phyloP scores from a whole-genome alignment of 2,888 invertebrate genomes.

The Listrodromus nycthemerus region DNA sequence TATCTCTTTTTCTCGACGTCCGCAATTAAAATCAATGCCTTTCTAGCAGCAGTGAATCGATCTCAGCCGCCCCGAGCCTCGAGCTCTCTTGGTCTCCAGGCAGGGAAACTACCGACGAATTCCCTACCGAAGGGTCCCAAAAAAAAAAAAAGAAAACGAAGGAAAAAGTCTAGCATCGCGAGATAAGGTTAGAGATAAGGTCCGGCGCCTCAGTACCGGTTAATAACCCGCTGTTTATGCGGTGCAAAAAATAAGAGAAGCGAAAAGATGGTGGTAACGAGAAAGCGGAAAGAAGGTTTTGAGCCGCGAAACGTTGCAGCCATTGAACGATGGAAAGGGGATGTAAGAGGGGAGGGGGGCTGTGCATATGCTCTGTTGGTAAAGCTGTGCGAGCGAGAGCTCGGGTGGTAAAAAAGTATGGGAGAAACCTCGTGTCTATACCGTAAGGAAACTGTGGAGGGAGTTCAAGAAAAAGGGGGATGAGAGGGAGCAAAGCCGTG shows the following conservation, averaged over 20 bases:
- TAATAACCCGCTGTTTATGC: slow-evolving; percentile 81
- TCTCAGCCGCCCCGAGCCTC: slow-evolving; percentile 5
- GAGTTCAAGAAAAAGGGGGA: not conserved
- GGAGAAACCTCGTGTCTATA: not conserved
- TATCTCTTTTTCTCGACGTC: not conserved
- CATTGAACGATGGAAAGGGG: slow-evolving; percentile 7
- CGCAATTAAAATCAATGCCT: slow-evolving; percentile 10
- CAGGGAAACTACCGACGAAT: slow-evolving; percentile 28
- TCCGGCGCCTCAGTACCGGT: slow-evolving; percentile 75
- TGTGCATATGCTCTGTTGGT: slow-evolving; percentile 1
- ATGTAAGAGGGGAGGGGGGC: not conserved
- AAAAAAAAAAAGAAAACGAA: slow-evolving; percentile 43
- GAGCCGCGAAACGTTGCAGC: slow-evolving; percentile 15
- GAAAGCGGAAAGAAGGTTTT: slow-evolving; percentile 36
- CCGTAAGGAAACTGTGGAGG: not conserved
- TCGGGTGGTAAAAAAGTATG: slow-evolving; percentile 41
- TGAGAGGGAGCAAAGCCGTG: slow-evolving; percentile 5
- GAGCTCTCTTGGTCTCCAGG: slow-evolving; percentile 16
- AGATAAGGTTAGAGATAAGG: slow-evolving; percentile 79
- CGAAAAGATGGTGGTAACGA: slow-evolving; percentile 73
- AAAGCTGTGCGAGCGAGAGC: slow-evolving; percentile 17
- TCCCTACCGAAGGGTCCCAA: slow-evolving; percentile 27
- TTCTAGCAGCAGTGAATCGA: not conserved
- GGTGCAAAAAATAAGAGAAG: slow-evolving; percentile 38
- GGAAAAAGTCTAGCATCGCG: slow-evolving; percentile 32